These are phyloP conservation scores for Varroa destructor DNA, from an alignment of 1,140 invertebrate genomes.

Conservation along the genomic window DNA sequence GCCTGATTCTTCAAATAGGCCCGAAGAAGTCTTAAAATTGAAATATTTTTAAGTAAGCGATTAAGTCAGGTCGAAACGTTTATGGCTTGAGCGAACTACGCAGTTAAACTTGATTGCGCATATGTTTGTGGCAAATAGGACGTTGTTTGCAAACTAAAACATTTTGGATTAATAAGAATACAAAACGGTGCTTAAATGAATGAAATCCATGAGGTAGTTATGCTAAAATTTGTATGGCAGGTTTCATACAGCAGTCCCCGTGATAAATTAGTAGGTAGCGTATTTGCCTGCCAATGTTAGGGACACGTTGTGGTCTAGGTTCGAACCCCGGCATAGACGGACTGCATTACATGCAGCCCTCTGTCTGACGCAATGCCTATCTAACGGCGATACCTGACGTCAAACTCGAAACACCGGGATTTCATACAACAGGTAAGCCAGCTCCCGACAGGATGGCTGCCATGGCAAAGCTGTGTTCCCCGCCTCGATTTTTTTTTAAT, in stretches of 20 bases:
- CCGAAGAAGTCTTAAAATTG: no score
- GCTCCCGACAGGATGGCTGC: conserved; percentile 2
- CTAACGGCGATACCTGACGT: no score
- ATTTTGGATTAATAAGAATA: not conserved
- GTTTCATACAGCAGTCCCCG: no score
- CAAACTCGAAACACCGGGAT: not conserved
- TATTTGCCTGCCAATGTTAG: no score
- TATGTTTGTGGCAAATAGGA: not conserved
- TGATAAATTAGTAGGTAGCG: no score
- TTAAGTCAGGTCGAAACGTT: not conserved
- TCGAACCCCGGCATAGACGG: no score
- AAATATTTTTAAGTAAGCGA: no score
- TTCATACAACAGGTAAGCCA: not conserved
- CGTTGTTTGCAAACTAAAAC: not conserved
- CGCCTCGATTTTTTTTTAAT: not conserved
- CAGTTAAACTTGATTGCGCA: not conserved
- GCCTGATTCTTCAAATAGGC: no score
- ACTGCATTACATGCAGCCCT: no score
- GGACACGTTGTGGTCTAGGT: no score
- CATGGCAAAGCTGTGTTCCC: not conserved
- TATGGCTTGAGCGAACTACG: not conserved
- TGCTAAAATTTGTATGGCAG: not conserved
- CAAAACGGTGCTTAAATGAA: not conserved
- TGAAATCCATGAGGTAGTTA: not conserved
- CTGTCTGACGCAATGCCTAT: no score